Base-by-base conservation (phyloP, 2,888 invertebrate species). In the Eugnorisma glareosa region DNA sequence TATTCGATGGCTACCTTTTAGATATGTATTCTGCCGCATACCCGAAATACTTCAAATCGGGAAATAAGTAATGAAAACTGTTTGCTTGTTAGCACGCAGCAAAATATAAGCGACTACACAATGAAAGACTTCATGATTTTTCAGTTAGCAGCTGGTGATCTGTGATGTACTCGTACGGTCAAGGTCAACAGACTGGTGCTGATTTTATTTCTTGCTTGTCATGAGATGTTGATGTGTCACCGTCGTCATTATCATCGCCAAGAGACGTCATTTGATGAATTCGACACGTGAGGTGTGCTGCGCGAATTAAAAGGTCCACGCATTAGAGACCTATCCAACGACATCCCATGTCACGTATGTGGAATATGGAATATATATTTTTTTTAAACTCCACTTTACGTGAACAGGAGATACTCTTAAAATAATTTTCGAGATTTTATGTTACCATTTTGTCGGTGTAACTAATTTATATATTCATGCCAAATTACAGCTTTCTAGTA, bases 41-140 rank as follows among this genome's bases (percentile, higher is more conserved):
- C 15, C 35, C 24, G 24, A 63, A 37, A 51, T 45, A 78, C n/a
- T 72, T 74, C 0, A 45, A 64, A 28, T 67, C 61, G 70, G 83
- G 85, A 87, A 85, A 63, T 70, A 54, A 76, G 48, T 51, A 69
- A 73, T 73, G 40, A 73, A 64, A 77, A 81, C 64, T 81, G 67
- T 82, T 77, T 84, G 40, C 72, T 75, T 67, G 75, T 84, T 81
- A 84, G 75, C 83, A 64, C 51, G 40, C 40, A 63, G 67, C 64
- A 63, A 83, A 74, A 77, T 73, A 67, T 81, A 64, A 71, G 40
- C n/a, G 43, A 64, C 59, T 31, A 51, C 35, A 84, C 74, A 71
- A 79, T 64, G 54, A 40, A 31, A 35, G 40, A 66, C 35, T 37
- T 84, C 86, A 85, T 86, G 86, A 86, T 69, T 10, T n/a, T 40